Percentiles rank a stretch among this genome's conserved stretches.
These are phyloP conservation scores for Pseudorectes ferrugineus DNA, from an alignment of 2,113 vertebrate species.

Conservation along the genomic window DNA sequence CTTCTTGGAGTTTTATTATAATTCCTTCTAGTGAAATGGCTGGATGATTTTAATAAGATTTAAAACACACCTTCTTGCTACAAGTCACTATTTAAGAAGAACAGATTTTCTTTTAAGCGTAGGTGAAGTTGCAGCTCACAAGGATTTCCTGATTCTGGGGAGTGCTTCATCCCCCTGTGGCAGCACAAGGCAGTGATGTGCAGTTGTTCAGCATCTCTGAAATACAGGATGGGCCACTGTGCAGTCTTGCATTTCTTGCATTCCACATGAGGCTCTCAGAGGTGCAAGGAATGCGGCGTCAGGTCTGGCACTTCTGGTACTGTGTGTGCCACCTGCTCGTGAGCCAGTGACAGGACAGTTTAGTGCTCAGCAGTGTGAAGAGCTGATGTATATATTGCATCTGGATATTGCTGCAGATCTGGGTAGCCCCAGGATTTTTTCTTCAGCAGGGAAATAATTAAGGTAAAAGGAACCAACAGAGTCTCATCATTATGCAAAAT, in stretches of 20 bases:
- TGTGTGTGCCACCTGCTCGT: neutral
- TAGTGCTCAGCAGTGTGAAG: neutral
- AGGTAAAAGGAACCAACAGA: neutral
- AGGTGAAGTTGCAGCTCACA: neutral
- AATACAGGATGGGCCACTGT: neutral
- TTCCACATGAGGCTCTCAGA: neutral
- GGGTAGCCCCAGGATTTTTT: neutral
- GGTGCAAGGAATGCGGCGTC: neutral
- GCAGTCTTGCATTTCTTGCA: neutral
- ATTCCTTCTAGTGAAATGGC: neutral
- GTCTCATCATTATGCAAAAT: slow-evolving; percentile 21
- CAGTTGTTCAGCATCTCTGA: neutral
- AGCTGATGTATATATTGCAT: neutral
- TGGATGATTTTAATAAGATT: neutral
- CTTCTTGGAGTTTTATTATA: neutral
- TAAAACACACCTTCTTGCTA: neutral
- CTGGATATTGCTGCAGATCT: neutral
- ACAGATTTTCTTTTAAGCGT: neutral
- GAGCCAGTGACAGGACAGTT: neutral
- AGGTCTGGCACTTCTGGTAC: neutral
- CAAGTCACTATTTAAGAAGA: neutral
- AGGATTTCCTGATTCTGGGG: neutral
- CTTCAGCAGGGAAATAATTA: neutral
- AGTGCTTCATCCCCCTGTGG: neutral
- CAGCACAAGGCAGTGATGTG: neutral